Percentiles rank a stretch among this genome's conserved stretches.
phyloP scores from a whole-genome alignment of 2,113 vertebrate genomes.

The human region GRCh38 chr6:11556001-11556500 shows the following conservation, averaged over 20 bases:
- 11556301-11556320: neutral
- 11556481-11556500: neutral
- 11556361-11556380: neutral
- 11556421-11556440: neutral
- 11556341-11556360: neutral
- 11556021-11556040: too few species aligned
- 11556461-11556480: too few species aligned
- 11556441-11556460: neutral
- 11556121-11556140: too few species aligned
- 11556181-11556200: neutral
- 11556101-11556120: too few species aligned
- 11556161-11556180: too few species aligned
- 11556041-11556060: too few species aligned
- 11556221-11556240: neutral
- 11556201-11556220: neutral
- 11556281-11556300: neutral
- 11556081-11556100: too few species aligned
- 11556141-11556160: too few species aligned
- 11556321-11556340: neutral
- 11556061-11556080: too few species aligned
- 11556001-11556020: too few species aligned
- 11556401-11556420: neutral
- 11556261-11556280: neutral
- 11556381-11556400: neutral
- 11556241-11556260: neutral